These are phyloP conservation scores for Xestia sexstrigata DNA, from an alignment of 2,888 invertebrate genomes.

Conservation along the genomic window DNA sequence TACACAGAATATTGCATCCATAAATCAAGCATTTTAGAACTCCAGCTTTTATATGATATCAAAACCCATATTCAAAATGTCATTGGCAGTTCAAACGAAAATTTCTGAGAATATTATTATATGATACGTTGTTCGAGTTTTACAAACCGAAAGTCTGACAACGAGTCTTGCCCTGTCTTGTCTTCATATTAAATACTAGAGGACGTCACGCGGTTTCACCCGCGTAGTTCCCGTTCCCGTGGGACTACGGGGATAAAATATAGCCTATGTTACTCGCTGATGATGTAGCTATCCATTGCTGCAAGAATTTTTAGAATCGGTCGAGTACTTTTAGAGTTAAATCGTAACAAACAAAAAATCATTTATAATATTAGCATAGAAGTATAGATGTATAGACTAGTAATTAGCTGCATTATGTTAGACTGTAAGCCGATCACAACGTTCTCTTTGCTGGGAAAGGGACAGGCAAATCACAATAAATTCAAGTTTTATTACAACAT, in stretches of 20 bases:
- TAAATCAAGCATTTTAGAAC: conserved; percentile 41
- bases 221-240: no score
- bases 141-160: not conserved
- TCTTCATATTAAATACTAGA: no score
- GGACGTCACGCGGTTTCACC: no score
- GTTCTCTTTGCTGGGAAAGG: not conserved
- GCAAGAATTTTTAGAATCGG: no score
- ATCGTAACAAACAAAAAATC: no score
- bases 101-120: conserved; percentile 13
- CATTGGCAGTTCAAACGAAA: conserved; percentile 19
- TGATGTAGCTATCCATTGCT: no score
- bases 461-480: conserved; percentile 6
- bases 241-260: no score
- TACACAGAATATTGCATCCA: conserved; percentile 25
- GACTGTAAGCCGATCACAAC: not conserved
- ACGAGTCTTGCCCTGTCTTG: not conserved
- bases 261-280: no score
- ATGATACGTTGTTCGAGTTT: conserved; percentile 19
- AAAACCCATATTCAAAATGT: conserved; percentile 23
- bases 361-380: no score
- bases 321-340: no score
- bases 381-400: no score
- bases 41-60: conserved; percentile 14
- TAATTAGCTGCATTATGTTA: not conserved
- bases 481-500: conserved; percentile 26